A percentile compares a stretch with the other conserved stretches of the same genome.
These are phyloP conservation scores for Hassar affinis DNA, from an alignment of 2,113 vertebrate genomes.

Conservation along the genomic window DNA sequence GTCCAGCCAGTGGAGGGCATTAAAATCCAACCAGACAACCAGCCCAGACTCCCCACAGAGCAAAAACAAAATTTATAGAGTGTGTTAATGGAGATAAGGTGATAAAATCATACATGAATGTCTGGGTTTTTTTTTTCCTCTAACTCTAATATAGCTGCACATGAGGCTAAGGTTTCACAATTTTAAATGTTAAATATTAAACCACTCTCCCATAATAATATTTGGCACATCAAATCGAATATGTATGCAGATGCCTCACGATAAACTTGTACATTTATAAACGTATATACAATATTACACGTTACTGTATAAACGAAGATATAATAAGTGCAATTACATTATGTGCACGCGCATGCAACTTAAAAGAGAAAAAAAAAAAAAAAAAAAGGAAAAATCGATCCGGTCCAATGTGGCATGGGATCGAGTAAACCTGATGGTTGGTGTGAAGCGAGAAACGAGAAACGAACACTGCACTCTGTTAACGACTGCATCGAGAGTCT, in stretches of 20 bases:
- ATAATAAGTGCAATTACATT: slow-evolving; percentile 48
- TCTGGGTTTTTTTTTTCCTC: neutral
- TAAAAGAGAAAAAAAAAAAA: neutral
- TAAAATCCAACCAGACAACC: neutral
- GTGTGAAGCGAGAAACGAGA: neutral
- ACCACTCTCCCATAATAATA: slow-evolving; percentile 45
- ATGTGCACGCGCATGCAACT: slow-evolving; percentile 48
- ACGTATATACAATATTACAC: slow-evolving; percentile 56
- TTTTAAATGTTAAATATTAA: slow-evolving; percentile 41
- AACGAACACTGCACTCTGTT: slow-evolving; percentile 35
- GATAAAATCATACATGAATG: neutral
- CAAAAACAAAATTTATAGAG: neutral
- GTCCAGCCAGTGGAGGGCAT: neutral
- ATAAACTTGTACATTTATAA: slow-evolving; percentile 48
- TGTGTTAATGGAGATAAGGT: too few species aligned
- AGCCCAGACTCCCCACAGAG: neutral
- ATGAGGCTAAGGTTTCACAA: slow-evolving; percentile 37
- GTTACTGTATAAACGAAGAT: slow-evolving; percentile 49
- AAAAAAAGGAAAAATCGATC: neutral
- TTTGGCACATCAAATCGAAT: slow-evolving; percentile 48
- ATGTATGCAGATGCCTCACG: slow-evolving; percentile 32
- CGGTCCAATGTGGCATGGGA: slow-evolving; percentile 7
- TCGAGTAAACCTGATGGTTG: slow-evolving; percentile 9
- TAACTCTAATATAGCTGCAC: slow-evolving; percentile 31
- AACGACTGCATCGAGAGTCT: slow-evolving; percentile 8